Evolutionary conservation across 2,113 vertebrate genomes (phyloP).

Genomic region (Fukomys damarensis): DNA sequence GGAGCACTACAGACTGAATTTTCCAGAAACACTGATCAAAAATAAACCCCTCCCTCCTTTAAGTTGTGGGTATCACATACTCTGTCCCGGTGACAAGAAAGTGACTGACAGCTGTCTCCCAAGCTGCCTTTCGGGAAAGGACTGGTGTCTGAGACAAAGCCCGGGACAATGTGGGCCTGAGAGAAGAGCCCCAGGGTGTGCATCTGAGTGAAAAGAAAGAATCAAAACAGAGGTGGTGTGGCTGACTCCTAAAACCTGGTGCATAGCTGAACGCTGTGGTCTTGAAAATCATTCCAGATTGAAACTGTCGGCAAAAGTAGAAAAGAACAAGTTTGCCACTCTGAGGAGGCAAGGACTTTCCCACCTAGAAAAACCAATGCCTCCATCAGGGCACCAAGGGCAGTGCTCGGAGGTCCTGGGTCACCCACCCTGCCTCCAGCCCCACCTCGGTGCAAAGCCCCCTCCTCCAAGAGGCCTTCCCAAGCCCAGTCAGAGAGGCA

Average conservation of each 20-base stretch:
- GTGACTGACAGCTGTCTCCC: not conserved
- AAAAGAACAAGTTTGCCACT: no score
- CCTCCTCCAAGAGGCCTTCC: no score
- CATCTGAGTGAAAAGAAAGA: no score
- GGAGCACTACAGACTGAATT: not conserved
- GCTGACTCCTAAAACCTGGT: not conserved
- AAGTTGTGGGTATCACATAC: not conserved
- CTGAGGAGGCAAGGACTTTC: not conserved
- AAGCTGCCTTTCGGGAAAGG: not conserved
- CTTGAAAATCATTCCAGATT: not conserved
- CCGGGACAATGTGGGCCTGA: fast-evolving
- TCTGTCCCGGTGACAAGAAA: not conserved
- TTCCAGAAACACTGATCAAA: not conserved
- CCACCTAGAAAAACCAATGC: not conserved
- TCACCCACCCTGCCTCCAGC: not conserved
- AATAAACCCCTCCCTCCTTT: not conserved
- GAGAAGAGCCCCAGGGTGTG: no score
- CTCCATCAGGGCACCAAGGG: fast-evolving
- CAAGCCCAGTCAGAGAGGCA: not conserved
- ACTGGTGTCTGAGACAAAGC: no score
- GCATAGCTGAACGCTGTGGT: not conserved
- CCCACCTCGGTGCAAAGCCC: not conserved
- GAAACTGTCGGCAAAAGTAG: not conserved
- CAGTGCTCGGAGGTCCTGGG: fast-evolving
- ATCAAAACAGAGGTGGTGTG: not conserved